phyloP scores from a whole-genome alignment of 1,140 invertebrate genomes.

The Tetramorium simillimum region DNA sequence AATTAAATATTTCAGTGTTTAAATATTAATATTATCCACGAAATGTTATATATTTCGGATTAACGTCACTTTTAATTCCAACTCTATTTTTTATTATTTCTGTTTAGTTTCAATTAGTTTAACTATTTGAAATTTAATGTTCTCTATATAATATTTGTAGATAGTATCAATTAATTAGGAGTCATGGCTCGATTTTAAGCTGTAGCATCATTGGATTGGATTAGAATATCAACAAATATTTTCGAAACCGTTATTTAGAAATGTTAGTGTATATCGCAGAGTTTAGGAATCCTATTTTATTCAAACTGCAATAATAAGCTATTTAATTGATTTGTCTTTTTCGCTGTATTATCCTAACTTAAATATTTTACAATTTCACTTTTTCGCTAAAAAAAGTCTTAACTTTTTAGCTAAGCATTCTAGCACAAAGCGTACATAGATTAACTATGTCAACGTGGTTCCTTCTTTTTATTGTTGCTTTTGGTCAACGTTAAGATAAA shows the following conservation, averaged over 20 bases:
- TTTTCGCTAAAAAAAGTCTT: background rate
- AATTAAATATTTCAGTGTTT: background rate
- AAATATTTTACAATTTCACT: background rate
- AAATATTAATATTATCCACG: background rate
- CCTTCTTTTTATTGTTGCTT: background rate
- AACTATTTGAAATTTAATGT: background rate
- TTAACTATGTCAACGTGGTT: slow-evolving; percentile 49
- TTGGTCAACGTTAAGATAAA: slow-evolving; percentile 21
- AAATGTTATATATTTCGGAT: background rate
- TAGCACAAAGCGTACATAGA: slow-evolving; percentile 61
- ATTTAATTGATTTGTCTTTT: background rate
- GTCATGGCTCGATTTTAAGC: too few relatives aligned
- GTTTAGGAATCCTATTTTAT: slow-evolving; percentile 17
- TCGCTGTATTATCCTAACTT: background rate
- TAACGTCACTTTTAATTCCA: background rate
- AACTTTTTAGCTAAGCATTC: background rate
- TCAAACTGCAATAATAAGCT: background rate
- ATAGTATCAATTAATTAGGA: background rate
- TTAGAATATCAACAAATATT: background rate
- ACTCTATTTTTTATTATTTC: background rate
- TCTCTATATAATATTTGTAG: background rate
- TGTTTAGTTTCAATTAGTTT: background rate
- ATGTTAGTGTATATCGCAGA: background rate
- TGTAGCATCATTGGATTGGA: too few relatives aligned
- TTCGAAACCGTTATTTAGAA: background rate